Base-by-base conservation (phyloP, 1,140 invertebrate species). In the Pemphigus obesinymphae region DNA sequence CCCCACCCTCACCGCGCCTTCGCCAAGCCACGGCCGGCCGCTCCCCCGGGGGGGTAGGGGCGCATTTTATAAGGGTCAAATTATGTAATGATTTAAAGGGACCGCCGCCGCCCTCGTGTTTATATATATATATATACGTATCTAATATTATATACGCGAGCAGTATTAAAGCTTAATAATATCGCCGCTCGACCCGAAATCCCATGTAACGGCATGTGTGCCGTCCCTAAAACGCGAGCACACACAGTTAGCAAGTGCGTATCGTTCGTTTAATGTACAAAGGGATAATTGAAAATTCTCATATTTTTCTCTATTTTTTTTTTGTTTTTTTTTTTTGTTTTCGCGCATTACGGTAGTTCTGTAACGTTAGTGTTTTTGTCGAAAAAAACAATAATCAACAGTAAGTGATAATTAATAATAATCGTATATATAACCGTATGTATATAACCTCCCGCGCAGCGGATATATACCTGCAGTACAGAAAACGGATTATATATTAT, bases 31-130 rank as follows among this genome's bases (percentile, higher is more conserved):
- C 8, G 20, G n/a, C n/a, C n/a, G n/a, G n/a, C n/a, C 34, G 31
- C 37, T 50, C 48, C 11, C 48, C 7, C 4, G 0, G n/a, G 5
- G 37, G 37, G 11, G 68, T 3, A n/a, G 23, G 40, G 40, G 68
- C 8, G 50, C 31, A 75, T 80, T 61, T 63, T 29, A 45, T 80
- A 63, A 80, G 76, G 76, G 76, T 63, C 55, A 80, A 80, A 80
- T 80, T 45, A 63, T 80, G 76, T 80, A 80, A 80, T 45, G 76
- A 80, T 80, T 80, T 63, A 29, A 61, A 63, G 76, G 76, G 55
- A 61, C 55, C 48, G 50, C 43, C 43, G 31, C 37, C 37, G 37
- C 23, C 23, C 37, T 26, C 3, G 66, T 8, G 37, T 26, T 0
- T 40, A 15, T 43, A 15, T 2, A 13, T 15, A 15, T 26, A 23